phyloP scores from a whole-genome alignment of 2,888 invertebrate genomes.

The Masnerella sp. region DNA sequence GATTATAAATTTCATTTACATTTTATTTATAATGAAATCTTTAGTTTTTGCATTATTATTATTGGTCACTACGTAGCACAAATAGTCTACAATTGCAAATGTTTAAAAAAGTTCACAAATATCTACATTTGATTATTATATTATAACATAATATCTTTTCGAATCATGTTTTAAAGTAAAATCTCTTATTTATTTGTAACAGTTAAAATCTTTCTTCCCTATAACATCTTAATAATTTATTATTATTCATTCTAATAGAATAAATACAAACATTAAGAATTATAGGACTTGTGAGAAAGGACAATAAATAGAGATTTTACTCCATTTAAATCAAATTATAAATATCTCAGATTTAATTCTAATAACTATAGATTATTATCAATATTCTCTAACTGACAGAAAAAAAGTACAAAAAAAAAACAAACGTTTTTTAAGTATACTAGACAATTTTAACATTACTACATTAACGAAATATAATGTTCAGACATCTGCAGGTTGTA shows the following conservation, averaged over 20 bases:
- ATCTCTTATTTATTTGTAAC: constrained; percentile 7
- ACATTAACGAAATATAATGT: background rate
- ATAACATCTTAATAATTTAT: background rate
- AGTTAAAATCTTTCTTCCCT: constrained; percentile 5
- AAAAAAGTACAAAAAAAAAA: background rate
- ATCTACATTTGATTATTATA: background rate
- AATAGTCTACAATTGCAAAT: too few species aligned
- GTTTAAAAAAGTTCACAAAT: background rate
- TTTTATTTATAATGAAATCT: too few species aligned
- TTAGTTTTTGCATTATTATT: too few species aligned
- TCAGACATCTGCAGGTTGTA: background rate
- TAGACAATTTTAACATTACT: too few species aligned
- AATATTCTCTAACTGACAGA: background rate
- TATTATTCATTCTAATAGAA: background rate
- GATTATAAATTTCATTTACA: too few species aligned
- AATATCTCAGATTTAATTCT: too few species aligned
- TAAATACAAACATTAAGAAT: background rate
- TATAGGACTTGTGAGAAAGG: constrained; percentile 1
- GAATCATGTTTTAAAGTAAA: constrained; percentile 5
- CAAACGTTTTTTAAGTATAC: too few species aligned
- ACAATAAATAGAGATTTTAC: constrained; percentile 8
- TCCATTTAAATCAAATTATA: background rate
- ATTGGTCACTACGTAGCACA: too few species aligned
- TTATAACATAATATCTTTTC: background rate
- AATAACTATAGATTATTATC: background rate